Conservation (phyloP, 2,888 invertebrate genomes). For the Tetranychus piercei region DNA sequence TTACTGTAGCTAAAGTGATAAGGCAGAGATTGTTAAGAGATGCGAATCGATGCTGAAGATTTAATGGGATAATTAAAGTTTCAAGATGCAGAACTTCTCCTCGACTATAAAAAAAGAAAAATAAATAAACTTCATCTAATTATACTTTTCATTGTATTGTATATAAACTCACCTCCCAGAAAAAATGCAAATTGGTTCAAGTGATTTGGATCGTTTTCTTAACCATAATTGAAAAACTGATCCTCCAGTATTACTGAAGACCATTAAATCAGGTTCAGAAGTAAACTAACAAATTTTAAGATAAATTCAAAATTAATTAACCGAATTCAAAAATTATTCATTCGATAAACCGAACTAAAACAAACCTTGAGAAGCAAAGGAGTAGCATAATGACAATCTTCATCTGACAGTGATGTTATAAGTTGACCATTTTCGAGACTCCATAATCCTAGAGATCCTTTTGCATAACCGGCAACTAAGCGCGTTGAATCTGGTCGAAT, state of each 20-base stretch:
- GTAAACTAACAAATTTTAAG: constrained; percentile 49
- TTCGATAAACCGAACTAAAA: too few species aligned
- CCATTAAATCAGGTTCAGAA: constrained; percentile 50
- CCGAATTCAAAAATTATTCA: background rate
- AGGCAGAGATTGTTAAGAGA: constrained; percentile 46
- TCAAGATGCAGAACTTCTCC: constrained; percentile 72
- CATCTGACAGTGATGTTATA: constrained; percentile 50
- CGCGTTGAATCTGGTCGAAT: constrained; percentile 72
- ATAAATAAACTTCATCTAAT: background rate
- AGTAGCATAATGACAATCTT: constrained; percentile 63
- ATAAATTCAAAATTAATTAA: constrained; percentile 13
- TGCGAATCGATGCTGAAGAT: constrained; percentile 46
- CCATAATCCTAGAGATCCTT: constrained; percentile 64
- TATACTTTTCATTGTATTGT: background rate
- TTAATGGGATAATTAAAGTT: constrained; percentile 43
- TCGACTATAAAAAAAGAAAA: constrained; percentile 41
- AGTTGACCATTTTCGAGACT: constrained; percentile 58
- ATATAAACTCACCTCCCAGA: constrained; percentile 46
- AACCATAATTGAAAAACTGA: constrained; percentile 86
- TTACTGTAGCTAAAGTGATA: constrained; percentile 79
- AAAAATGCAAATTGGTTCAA: constrained; percentile 79
- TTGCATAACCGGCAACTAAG: constrained; percentile 55
- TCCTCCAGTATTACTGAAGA: constrained; percentile 77
- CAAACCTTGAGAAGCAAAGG: constrained; percentile 50
- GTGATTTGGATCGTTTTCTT: constrained; percentile 62